phyloP scores from a whole-genome alignment of 2,113 vertebrate species.

The Notiomystis cincta region DNA sequence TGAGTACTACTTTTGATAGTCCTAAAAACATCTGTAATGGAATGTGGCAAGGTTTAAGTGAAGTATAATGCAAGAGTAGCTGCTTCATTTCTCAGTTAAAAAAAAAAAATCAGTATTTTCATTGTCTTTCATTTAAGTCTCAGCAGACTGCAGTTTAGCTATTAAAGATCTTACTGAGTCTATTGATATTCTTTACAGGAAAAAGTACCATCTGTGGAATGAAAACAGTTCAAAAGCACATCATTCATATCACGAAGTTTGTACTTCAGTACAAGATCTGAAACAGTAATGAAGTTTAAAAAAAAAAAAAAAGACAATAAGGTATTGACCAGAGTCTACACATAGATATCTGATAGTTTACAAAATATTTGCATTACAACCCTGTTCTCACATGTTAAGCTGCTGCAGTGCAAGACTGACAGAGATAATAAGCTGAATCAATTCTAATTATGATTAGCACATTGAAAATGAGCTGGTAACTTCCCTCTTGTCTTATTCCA shows the following conservation, averaged over 20 bases:
- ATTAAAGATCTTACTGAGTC: neutral
- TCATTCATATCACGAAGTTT: neutral
- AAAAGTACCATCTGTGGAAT: neutral
- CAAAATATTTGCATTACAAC: neutral
- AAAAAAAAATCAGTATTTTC: neutral
- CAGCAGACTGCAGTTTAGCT: neutral
- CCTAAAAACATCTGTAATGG: neutral
- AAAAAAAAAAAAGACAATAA: neutral
- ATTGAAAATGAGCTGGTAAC: neutral
- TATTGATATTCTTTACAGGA: neutral
- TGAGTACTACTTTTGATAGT: neutral
- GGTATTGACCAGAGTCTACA: neutral
- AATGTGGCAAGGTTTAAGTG: neutral
- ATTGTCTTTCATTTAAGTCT: neutral
- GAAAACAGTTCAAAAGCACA: neutral
- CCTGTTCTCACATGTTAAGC: neutral
- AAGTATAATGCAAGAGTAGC: neutral
- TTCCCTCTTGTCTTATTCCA: neutral
- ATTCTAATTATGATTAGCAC: neutral
- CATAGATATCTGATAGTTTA: neutral
- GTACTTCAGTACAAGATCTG: neutral
- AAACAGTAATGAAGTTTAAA: neutral
- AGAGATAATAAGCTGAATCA: neutral
- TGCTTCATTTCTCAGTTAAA: neutral
- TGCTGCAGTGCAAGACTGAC: neutral